Evolutionary conservation across 2,888 invertebrate genomes (phyloP).

Genomic region (Calameuta pallipes): DNA sequence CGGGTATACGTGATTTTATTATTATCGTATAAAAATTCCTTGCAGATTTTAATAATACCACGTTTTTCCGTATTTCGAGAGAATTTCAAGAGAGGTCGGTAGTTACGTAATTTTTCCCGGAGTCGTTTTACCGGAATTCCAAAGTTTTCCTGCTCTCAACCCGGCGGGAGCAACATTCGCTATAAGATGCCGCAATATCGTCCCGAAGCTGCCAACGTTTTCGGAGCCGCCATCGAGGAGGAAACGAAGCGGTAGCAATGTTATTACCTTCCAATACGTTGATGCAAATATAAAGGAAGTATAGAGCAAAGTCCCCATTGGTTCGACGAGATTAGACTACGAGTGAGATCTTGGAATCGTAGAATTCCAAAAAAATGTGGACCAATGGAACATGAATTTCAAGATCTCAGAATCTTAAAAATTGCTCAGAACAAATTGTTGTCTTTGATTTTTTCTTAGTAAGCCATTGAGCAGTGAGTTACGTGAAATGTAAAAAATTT

Average conservation of each 20-base stretch:
- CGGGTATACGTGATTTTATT: not conserved
- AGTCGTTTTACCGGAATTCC: not conserved
- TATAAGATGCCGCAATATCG: conserved; percentile 3
- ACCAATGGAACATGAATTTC: not conserved
- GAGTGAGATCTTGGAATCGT: not conserved
- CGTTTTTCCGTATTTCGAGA: not conserved
- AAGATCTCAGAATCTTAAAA: not conserved
- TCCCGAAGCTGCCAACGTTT: not conserved
- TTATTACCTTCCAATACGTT: conserved; percentile 2
- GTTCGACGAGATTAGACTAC: not conserved
- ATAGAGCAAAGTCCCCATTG: not conserved
- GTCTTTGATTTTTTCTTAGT: not conserved
- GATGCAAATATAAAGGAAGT: not conserved
- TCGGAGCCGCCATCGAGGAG: not conserved
- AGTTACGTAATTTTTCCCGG: not conserved
- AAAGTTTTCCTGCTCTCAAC: not conserved
- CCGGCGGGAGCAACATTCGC: not conserved
- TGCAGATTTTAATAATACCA: not conserved
- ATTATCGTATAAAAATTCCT: not conserved
- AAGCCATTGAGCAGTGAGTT: too few species aligned
- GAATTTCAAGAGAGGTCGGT: not conserved
- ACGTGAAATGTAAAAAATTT: too few species aligned
- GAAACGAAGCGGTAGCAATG: not conserved
- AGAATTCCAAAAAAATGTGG: not conserved
- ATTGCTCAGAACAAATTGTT: not conserved